Base-by-base conservation (phyloP, 2,113 vertebrate genomes). In the Tachysurus vachellii region DNA sequence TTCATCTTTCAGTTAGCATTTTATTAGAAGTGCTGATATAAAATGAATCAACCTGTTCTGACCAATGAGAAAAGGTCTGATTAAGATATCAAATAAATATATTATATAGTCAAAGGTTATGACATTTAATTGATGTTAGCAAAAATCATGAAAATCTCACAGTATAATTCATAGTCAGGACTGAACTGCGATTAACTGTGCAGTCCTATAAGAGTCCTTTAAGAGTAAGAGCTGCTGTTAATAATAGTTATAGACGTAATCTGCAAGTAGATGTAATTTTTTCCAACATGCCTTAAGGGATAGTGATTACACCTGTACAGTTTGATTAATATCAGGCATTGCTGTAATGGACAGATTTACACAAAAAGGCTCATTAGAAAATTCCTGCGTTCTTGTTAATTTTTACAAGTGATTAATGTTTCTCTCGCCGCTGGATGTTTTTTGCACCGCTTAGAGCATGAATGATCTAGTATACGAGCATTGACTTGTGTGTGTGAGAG, bases 401-500 rank as follows among this genome's bases (percentile, higher is more conserved):
- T 42, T 26, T 80, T 80, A 36, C 11, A 57, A 57, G 59, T 59
- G 17, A 59, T 59, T 0, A 77, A 54, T 80, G 54, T 23, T 59
- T 42, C 19, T 80, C 19, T 59, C 19, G 0, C 19, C 4, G 0
- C 7, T 54, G n/a, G 47, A 76, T 76, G 12, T 77, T 53, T 28
- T 19, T 31, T 31, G 47, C 76, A 79, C 50, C 19, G n/a, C 53
- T 57, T 80, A 81, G 80, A 84, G 73, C 86, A 80, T 83, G 73
- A 82, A 53, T 16, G 83, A 87, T 90, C 47, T 50, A 86, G 86
- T 50, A 12, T 79, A 87, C 23, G 83, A 70, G 17, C 2, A 42
- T 56, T 53, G 68, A 83, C 36, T 3, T 47, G 44, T 47, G 47
- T 50, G 47, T 82, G 57, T 36, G 62, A n/a, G 59, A 56, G 90